These are phyloP conservation scores for Clytia hemisphaerica DNA, from an alignment of 30 jellyfish, hydroid and myxozoan genomes.

Conservation along the genomic window DNA sequence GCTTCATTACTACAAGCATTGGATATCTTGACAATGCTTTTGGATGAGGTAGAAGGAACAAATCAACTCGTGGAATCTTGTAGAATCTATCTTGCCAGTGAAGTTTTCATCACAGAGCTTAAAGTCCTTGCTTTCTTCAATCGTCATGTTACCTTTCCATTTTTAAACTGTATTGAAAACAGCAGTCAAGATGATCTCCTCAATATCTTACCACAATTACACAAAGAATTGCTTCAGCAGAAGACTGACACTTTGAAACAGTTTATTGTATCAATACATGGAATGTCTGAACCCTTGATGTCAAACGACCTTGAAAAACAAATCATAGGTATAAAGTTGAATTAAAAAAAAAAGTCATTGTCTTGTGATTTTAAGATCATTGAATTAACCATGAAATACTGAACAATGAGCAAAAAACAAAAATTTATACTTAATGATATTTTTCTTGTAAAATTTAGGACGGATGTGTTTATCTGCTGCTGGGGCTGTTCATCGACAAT, in stretches of 20 bases:
- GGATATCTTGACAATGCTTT: background rate
- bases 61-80: slow-evolving; percentile 8
- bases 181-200: no score
- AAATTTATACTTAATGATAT: no score
- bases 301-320: background rate
- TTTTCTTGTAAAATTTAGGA: no score
- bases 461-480: no score
- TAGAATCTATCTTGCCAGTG: background rate
- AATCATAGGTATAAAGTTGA: background rate
- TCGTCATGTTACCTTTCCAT: background rate
- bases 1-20: background rate
- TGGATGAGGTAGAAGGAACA: background rate
- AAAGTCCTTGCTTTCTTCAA: background rate
- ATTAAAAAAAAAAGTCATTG: background rate
- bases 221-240: background rate
- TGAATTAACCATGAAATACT: no score
- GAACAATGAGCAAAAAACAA: no score
- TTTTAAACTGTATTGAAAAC: no score
- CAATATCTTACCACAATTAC: background rate
- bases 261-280: background rate
- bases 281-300: background rate
- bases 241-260: background rate
- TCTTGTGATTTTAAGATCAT: background rate
- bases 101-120: background rate
- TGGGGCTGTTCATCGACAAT: no score